A percentile compares a stretch with the other conserved stretches of the same genome.
Evolutionary conservation across 1,140 invertebrate genomes (phyloP).

Genomic region (Andrena cerasifolii): DNA sequence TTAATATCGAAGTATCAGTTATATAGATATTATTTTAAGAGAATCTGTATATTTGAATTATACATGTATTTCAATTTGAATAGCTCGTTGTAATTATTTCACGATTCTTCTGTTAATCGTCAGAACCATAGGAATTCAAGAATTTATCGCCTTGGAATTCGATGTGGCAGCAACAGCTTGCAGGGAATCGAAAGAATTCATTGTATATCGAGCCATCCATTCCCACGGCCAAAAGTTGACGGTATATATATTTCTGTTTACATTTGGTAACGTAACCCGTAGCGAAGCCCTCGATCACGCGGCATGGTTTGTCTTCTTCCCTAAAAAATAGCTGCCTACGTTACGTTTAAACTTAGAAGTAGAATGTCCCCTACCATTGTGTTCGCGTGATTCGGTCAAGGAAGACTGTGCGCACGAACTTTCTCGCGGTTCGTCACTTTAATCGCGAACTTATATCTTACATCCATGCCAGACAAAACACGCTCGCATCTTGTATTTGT

Average conservation of each 20-base stretch:
- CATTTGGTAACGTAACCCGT: constrained; percentile 82
- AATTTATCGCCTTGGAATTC: constrained; percentile 79
- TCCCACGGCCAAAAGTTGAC: constrained; percentile 82
- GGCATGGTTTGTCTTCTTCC: neutral
- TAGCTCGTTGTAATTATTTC: neutral
- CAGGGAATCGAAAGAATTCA: constrained; percentile 84
- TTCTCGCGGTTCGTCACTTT: neutral
- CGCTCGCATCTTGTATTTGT: neutral
- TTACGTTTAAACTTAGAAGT: neutral
- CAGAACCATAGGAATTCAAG: neutral
- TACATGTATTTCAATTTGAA: neutral
- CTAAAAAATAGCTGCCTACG: neutral
- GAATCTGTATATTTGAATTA: neutral
- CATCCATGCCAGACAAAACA: neutral
- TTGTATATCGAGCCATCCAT: constrained; percentile 79
- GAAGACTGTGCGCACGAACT: neutral
- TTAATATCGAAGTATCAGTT: too few species aligned
- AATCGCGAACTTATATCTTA: neutral
- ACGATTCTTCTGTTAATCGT: neutral
- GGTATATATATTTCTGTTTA: constrained; percentile 85
- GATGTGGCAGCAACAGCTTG: constrained; percentile 84
- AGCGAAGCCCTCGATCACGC: constrained; percentile 75
- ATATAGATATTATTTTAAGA: too few species aligned
- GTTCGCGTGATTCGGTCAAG: neutral
- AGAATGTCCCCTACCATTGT: neutral